These are phyloP conservation scores for Chroicocephalus ridibundus DNA, from an alignment of 2,113 vertebrate genomes.

Conservation along the genomic window DNA sequence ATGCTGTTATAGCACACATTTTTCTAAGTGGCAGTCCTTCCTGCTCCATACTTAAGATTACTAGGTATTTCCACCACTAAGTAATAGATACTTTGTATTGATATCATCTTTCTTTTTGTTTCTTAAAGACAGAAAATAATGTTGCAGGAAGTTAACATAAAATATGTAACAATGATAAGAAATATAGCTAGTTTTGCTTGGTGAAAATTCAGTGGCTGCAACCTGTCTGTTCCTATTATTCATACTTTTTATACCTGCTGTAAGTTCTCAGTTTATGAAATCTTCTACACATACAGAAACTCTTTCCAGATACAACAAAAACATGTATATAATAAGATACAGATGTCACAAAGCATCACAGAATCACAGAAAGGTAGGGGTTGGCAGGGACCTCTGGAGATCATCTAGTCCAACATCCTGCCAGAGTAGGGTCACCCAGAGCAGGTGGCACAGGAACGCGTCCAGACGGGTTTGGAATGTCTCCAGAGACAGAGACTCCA, in stretches of 20 bases:
- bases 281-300: neutral
- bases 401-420: too few relatives aligned
- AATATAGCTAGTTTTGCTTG: neutral
- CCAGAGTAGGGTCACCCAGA: too few relatives aligned
- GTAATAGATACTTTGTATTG: neutral
- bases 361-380: too few relatives aligned
- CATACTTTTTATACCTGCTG: neutral
- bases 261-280: neutral
- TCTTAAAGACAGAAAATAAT: neutral
- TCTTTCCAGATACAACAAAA: neutral
- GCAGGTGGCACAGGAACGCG: too few relatives aligned
- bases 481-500: too few relatives aligned
- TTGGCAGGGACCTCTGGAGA: too few relatives aligned
- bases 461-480: too few relatives aligned
- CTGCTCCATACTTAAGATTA: neutral
- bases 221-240: neutral
- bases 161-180: neutral
- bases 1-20: neutral
- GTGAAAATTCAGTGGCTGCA: neutral
- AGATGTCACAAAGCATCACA: neutral
- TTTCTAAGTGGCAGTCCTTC: neutral
- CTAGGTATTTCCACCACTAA: neutral
- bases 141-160: neutral
- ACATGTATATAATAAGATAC: neutral
- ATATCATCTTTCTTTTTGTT: neutral